phyloP scores from a whole-genome alignment of 2,888 invertebrate species.

The Halictus ligatus region DNA sequence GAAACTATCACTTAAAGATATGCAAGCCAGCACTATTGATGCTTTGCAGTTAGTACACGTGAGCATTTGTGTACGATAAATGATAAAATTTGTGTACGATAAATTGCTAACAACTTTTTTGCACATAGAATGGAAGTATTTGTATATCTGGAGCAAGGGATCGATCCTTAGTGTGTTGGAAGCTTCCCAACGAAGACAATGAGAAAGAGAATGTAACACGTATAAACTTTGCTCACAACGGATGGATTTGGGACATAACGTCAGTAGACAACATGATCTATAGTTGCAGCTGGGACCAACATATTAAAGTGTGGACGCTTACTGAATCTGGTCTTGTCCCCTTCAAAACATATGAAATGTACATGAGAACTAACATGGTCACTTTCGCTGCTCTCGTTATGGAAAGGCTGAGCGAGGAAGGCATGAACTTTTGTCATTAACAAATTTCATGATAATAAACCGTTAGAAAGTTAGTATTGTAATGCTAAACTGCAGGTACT shows the following conservation, averaged over 20 bases:
- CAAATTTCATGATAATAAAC: conserved; percentile 23
- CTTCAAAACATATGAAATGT: conserved; percentile 84
- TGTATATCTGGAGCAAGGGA: conserved; percentile 88
- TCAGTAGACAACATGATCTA: conserved; percentile 85
- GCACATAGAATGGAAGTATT: conserved; percentile 73
- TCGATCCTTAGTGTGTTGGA: conserved; percentile 86
- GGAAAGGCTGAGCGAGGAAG: conserved; percentile 57
- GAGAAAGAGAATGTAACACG: conserved; percentile 49
- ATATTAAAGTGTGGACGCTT: conserved; percentile 86
- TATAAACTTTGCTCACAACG: conserved; percentile 86
- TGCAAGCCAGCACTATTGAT: conserved; percentile 87
- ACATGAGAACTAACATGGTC: conserved; percentile 60
- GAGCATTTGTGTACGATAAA: conserved; percentile 73
- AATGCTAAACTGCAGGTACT: conserved; percentile 6
- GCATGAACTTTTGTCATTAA: conserved; percentile 40
- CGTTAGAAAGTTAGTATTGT: conserved; percentile 1
- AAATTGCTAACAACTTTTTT: conserved; percentile 21
- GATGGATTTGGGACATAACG: conserved; percentile 88
- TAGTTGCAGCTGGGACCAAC: conserved; percentile 88
- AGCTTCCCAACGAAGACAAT: conserved; percentile 82
- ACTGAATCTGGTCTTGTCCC: conserved; percentile 84
- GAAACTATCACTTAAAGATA: conserved; percentile 85
- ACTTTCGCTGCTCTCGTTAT: conserved; percentile 46
- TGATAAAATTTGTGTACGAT: background rate
- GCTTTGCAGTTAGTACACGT: conserved; percentile 86